phyloP scores from a whole-genome alignment of 2,797 vertebrate genomes.

The Thamnophis elegans region DNA sequence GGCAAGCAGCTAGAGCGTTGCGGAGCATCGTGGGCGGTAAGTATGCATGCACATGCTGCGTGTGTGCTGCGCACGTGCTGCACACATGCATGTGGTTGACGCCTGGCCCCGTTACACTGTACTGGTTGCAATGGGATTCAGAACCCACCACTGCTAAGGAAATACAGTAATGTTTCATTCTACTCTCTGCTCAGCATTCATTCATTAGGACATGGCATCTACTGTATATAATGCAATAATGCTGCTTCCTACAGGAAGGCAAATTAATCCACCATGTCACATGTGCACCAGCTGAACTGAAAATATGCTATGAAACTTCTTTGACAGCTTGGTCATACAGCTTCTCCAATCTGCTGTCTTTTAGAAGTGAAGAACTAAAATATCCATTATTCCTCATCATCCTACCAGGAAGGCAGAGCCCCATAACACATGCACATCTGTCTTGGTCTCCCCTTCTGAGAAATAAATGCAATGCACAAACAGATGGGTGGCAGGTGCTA shows the following conservation, averaged over 20 bases:
- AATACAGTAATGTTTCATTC: not conserved
- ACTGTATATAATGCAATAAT: not conserved
- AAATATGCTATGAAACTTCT: not conserved
- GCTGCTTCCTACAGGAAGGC: not conserved
- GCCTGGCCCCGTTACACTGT: no score
- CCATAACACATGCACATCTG: not conserved
- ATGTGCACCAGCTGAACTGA: not conserved
- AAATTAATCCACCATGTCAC: not conserved
- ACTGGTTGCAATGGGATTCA: no score
- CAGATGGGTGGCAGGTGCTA: slow-evolving; percentile 26
- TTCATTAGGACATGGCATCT: not conserved
- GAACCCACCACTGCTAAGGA: not conserved
- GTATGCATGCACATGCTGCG: no score
- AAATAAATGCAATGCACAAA: not conserved
- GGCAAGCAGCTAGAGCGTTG: no score
- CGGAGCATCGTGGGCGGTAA: no score
- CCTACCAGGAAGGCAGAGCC: not conserved
- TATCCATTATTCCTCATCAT: not conserved
- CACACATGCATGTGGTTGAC: no score
- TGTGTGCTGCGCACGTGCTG: no score
- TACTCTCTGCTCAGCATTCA: not conserved
- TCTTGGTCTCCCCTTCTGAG: not conserved
- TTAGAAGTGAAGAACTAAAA: not conserved
- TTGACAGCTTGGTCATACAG: not conserved
- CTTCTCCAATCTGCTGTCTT: not conserved